Percentiles rank a stretch among this genome's conserved stretches.
Evolutionary conservation across 2,888 invertebrate genomes (phyloP).

Genomic region (Phymatocera aterrima): DNA sequence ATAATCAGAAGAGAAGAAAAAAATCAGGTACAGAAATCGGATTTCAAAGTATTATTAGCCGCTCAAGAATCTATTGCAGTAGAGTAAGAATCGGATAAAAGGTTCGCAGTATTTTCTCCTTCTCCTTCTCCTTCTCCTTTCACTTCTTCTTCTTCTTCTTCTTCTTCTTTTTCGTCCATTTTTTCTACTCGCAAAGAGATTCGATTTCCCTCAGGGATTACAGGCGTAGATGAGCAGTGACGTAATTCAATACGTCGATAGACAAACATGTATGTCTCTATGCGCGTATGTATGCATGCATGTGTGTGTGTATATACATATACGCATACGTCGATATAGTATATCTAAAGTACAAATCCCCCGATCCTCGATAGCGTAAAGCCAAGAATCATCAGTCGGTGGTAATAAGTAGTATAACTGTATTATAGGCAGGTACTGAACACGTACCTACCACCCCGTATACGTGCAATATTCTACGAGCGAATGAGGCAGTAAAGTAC

Average conservation of each 20-base stretch:
- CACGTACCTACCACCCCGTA: not conserved
- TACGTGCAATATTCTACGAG: slow-evolving; percentile 5
- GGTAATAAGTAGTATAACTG: too few relatives aligned
- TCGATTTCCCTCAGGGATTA: slow-evolving; percentile 24
- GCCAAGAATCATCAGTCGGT: too few relatives aligned
- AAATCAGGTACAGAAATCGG: too few relatives aligned
- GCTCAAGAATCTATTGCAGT: too few relatives aligned
- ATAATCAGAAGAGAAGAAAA: too few relatives aligned
- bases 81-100: not conserved
- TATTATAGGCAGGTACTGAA: not conserved
- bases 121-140: not conserved
- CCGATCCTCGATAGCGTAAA: too few relatives aligned
- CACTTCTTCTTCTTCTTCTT: too few relatives aligned
- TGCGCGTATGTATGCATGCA: too few relatives aligned
- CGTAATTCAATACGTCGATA: not conserved
- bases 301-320: too few relatives aligned
- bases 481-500: slow-evolving; percentile 4
- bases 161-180: not conserved
- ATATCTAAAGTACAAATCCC: too few relatives aligned
- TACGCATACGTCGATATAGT: too few relatives aligned
- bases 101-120: not conserved
- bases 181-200: not conserved
- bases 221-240: not conserved
- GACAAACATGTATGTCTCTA: not conserved
- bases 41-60: too few relatives aligned